These are phyloP conservation scores for Mormyrus proboscirostris DNA, from an alignment of 2,797 vertebrate genomes.

Conservation along the genomic window DNA sequence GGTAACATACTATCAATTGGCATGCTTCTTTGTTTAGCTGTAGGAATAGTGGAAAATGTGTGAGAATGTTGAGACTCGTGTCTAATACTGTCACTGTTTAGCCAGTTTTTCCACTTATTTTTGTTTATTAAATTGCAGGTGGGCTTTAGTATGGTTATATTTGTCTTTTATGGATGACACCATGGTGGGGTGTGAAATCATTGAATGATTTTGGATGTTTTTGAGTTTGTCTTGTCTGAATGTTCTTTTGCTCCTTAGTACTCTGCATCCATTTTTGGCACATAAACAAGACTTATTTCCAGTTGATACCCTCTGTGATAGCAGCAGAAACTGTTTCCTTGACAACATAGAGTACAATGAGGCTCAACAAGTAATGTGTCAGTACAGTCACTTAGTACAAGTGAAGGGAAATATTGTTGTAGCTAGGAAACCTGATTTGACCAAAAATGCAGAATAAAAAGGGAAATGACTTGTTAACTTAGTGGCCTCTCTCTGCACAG, in stretches of 20 bases:
- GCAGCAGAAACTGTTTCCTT: constrained; percentile 32
- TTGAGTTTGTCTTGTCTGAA: background rate
- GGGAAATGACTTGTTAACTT: constrained; percentile 21
- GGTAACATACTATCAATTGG: constrained; percentile 55
- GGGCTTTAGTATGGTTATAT: background rate
- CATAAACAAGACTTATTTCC: constrained; percentile 9
- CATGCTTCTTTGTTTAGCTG: background rate
- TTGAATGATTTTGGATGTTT: background rate
- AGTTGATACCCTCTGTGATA: constrained; percentile 21
- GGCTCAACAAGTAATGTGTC: constrained; percentile 29
- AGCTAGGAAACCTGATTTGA: constrained; percentile 14
- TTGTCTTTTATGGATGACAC: background rate
- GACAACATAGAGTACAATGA: constrained; percentile 35
- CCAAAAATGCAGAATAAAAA: constrained; percentile 13
- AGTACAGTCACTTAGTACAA: constrained; percentile 21
- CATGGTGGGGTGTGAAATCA: background rate
- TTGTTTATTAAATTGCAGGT: background rate
- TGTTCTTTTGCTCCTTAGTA: background rate
- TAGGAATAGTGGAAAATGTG: background rate
- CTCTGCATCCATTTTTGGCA: background rate
- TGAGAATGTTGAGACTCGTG: background rate
- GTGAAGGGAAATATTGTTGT: background rate
- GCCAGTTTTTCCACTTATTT: background rate
- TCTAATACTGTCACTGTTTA: background rate
- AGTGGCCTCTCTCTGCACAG: background rate